A percentile compares a stretch with the other conserved stretches of the same genome.
Evolutionary conservation across 2,113 vertebrate genomes (phyloP).

Genomic region (Chloroceryle aenea): DNA sequence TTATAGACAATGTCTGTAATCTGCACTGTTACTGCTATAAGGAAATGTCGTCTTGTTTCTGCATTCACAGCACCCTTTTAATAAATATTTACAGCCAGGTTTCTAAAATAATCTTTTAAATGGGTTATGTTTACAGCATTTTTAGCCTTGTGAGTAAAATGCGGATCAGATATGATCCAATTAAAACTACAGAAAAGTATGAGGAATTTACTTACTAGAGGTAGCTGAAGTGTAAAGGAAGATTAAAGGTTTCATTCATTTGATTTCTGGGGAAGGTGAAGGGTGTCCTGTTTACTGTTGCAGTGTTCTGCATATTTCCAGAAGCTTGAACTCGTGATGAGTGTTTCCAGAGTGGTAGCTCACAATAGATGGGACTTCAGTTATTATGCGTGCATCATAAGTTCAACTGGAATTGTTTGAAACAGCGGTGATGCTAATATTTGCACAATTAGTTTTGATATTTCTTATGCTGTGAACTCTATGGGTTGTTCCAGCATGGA

Average conservation of each 20-base stretch:
- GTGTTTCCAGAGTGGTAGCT: not conserved
- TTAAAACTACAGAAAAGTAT: not conserved
- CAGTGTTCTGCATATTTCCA: not conserved
- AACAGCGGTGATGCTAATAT: not conserved
- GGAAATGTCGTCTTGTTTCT: not conserved
- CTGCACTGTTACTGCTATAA: not conserved
- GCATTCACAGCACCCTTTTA: not conserved
- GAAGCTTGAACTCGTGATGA: not conserved
- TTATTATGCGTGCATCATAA: not conserved
- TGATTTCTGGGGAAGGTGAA: not conserved
- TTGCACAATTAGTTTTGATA: not conserved
- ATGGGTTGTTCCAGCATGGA: not conserved
- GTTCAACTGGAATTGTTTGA: not conserved
- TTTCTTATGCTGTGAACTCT: not conserved
- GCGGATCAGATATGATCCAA: not conserved
- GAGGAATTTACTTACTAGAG: not conserved
- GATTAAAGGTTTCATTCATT: not conserved
- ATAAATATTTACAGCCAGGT: not conserved
- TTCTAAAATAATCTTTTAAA: not conserved
- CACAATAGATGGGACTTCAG: not conserved
- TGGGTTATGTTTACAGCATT: not conserved
- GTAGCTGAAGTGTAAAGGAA: not conserved
- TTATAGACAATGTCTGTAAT: not conserved
- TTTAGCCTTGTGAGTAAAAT: not conserved
- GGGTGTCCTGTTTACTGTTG: not conserved